These are phyloP conservation scores for Betta splendens DNA, from an alignment of 2,797 vertebrate species.

Conservation along the genomic window DNA sequence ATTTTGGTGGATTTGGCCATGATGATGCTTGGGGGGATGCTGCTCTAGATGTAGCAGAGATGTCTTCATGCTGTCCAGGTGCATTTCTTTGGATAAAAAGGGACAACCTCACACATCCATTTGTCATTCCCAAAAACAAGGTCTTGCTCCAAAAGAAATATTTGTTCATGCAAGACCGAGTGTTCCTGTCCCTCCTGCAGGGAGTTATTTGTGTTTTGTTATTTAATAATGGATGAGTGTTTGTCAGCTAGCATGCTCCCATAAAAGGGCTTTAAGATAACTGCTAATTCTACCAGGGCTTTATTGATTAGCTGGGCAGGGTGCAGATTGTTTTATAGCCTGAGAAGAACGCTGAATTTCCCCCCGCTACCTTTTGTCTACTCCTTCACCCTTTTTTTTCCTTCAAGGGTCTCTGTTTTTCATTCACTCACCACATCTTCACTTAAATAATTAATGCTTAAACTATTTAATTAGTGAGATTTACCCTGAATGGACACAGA, in stretches of 20 bases:
- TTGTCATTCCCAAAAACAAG: no score
- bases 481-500: slow-evolving; percentile 73
- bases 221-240: slow-evolving; percentile 81
- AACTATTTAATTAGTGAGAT: slow-evolving; percentile 84
- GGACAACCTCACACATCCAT: no score
- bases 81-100: no score
- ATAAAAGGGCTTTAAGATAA: slow-evolving; percentile 82
- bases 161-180: no score
- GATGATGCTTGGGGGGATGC: no score
- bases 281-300: slow-evolving; percentile 78
- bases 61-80: no score
- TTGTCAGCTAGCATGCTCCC: slow-evolving; percentile 70
- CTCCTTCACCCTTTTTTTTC: slow-evolving; percentile 20
- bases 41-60: no score
- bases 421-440: slow-evolving; percentile 21
- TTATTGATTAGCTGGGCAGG: slow-evolving; percentile 75
- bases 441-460: slow-evolving; percentile 81
- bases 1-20: slow-evolving; percentile 59
- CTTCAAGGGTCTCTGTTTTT: slow-evolving; percentile 50
- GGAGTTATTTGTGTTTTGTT: slow-evolving; percentile 29
- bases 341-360: slow-evolving; percentile 17
- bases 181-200: neutral
- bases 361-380: slow-evolving; percentile 18
- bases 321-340: slow-evolving; percentile 76
- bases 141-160: no score